Base-by-base conservation (phyloP, 2,888 invertebrate species). In the Phytoseiulus persimilis region DNA sequence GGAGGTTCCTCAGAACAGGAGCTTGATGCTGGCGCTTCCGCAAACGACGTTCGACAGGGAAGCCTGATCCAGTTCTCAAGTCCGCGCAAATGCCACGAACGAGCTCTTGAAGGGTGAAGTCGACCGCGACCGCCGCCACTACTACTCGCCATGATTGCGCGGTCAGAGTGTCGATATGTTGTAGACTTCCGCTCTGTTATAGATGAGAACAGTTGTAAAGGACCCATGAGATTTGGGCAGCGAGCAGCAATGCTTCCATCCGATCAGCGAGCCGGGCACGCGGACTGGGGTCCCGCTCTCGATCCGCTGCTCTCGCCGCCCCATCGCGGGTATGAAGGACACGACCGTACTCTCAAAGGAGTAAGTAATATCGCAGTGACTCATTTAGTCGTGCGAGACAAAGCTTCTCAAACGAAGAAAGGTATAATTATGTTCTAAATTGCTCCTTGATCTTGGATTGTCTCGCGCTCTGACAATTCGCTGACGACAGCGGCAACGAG, bases 341-440 rank as follows among this genome's bases (percentile, higher is more conserved):
- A 23, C 65, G 65, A 65, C 9, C 39, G 39, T 65, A 65, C 65
- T 28, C 65, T 11, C 65, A 28, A 28, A 65, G 65, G 23, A 65
- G 23, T 65, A 28, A 65, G 65, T 9, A 28, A 65, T 65, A 14
- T 65, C 65, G 28, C 65, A 23, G 65, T 65, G 65, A 65, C 65
- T 65, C 65, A 65, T 65, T 65, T 65, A 65, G 65, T 65, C 65
- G 65, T 65, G 65, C 65, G 65, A 65, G 65, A 65, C 65, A 65
- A 65, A 65, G 65, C 11, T 65, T 65, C 65, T 14, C 28, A 14
- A 28, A 65, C 65, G 65, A 65, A 65, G 65, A 6, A 65, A 65
- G 65, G 65, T 65, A 65, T 65, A 65, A 65, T 65, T 65, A 65
- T 65, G 28, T 14, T 65, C 65, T 28, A 65, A 65, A 65, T 65